phyloP scores from a whole-genome alignment of 2,113 vertebrate species.

The Pseudonaja textilis region DNA sequence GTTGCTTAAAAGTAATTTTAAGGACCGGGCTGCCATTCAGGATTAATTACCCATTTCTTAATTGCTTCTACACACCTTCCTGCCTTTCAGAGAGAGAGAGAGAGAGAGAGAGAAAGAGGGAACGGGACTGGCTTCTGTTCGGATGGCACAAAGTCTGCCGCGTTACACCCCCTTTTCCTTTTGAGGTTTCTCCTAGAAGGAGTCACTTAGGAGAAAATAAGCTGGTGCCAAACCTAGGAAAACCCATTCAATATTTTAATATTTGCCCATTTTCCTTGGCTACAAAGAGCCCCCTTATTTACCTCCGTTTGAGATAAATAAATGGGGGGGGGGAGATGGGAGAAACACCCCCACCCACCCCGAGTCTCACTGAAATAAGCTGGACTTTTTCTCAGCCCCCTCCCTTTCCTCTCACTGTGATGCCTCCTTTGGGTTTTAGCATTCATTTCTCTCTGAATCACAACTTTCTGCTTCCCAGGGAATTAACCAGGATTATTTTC shows the following conservation, averaged over 20 bases:
- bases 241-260: background rate
- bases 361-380: slow-evolving; percentile 56
- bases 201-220: background rate
- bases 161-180: background rate
- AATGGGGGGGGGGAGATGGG: slow-evolving; percentile 24
- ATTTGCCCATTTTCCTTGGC: background rate
- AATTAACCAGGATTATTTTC: slow-evolving; percentile 12
- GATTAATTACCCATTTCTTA: slow-evolving; percentile 56
- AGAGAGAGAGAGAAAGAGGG: no score
- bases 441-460: slow-evolving; percentile 52
- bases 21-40: slow-evolving; percentile 56
- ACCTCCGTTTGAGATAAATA: slow-evolving; percentile 75
- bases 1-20: slow-evolving; percentile 61
- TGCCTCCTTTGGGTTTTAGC: slow-evolving; percentile 63
- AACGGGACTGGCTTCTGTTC: background rate
- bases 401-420: slow-evolving; percentile 58
- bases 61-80: background rate
- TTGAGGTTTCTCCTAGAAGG: background rate
- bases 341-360: background rate
- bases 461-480: slow-evolving; percentile 43
- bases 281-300: slow-evolving; percentile 75
- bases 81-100: background rate
- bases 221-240: background rate
- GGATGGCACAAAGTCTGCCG: background rate
- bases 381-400: slow-evolving; percentile 52